Percentiles rank a stretch among this genome's conserved stretches.
Evolutionary conservation across 2,797 vertebrate genomes (phyloP).

Genomic region (Diglossa cyanea): DNA sequence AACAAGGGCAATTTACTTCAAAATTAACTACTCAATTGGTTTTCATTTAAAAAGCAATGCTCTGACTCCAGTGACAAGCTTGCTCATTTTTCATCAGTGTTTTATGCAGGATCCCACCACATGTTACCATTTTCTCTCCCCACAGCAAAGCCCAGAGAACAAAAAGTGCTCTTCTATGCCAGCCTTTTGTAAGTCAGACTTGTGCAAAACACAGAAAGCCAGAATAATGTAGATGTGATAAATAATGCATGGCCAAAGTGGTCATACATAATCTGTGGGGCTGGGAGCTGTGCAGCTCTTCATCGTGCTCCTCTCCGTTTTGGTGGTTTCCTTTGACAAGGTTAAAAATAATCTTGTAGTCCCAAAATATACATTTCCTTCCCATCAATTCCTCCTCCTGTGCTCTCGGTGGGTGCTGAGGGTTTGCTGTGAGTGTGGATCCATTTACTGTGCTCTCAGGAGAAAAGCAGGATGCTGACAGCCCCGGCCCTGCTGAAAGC

Average conservation of each 20-base stretch:
- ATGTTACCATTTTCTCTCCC: neutral
- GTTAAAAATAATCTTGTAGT: neutral
- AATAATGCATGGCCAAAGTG: neutral
- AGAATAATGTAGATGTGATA: neutral
- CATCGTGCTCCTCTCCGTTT: neutral
- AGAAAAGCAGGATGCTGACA: neutral
- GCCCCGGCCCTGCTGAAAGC: neutral
- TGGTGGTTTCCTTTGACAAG: neutral
- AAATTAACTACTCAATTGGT: constrained; percentile 37
- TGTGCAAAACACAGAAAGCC: neutral
- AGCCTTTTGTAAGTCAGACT: neutral
- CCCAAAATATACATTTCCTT: neutral
- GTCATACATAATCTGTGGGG: neutral
- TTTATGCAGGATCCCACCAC: neutral
- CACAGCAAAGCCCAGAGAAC: neutral
- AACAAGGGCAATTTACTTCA: constrained; percentile 40
- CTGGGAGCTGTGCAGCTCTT: neutral
- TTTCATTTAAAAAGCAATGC: constrained; percentile 1
- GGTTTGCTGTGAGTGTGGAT: neutral
- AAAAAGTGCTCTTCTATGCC: neutral
- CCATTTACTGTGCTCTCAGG: neutral
- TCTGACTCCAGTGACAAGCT: neutral
- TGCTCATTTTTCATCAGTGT: constrained; percentile 10
- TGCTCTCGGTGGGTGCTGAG: neutral
- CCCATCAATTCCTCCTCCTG: neutral